A percentile compares a stretch with the other conserved stretches of the same genome.
phyloP scores from a whole-genome alignment of 2,113 vertebrate genomes.

The Hemiprocne comata region DNA sequence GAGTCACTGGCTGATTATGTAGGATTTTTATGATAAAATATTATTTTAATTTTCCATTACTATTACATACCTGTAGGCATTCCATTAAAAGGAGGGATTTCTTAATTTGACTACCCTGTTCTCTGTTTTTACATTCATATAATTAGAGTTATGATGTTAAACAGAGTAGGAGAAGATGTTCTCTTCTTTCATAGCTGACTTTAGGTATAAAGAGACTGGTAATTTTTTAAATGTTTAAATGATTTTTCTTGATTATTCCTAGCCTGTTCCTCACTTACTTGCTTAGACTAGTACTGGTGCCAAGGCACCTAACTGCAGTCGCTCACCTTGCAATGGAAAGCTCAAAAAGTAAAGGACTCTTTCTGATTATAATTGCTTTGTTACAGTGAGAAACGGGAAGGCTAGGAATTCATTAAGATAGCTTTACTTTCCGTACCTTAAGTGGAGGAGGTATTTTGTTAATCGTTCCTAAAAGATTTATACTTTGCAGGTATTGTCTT shows the following conservation, averaged over 20 bases:
- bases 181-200: neutral
- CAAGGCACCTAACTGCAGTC: neutral
- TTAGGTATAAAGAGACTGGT: neutral
- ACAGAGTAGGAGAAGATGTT: neutral
- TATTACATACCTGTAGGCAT: neutral
- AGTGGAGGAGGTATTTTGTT: neutral
- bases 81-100: neutral
- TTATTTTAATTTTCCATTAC: neutral
- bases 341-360: neutral
- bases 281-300: neutral
- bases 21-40: neutral
- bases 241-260: neutral
- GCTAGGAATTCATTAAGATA: neutral
- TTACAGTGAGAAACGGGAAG: neutral
- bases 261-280: neutral
- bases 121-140: neutral
- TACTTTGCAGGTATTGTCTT: neutral
- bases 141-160: neutral
- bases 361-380: neutral
- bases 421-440: neutral
- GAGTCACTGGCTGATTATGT: neutral
- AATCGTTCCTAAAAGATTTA: neutral
- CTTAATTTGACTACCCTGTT: neutral
- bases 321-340: neutral
- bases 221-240: neutral